Percentiles rank a stretch among this genome's conserved stretches.
Conservation (phyloP, 92 coral and sea anemone genomes). For the Epizoanthus illoricatus region DNA sequence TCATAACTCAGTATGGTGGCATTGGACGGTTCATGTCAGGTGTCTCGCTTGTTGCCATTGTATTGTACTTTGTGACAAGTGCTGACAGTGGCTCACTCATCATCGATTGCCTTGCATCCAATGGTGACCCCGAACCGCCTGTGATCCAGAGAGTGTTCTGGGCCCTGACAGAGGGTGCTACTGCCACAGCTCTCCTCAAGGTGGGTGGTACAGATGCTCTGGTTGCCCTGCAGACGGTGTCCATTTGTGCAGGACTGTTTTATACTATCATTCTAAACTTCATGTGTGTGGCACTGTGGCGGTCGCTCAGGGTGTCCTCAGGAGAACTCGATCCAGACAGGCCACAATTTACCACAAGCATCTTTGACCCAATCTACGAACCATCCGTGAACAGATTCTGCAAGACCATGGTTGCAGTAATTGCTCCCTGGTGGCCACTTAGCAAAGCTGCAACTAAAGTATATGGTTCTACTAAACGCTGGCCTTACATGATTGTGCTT, state of each 20-base stretch:
- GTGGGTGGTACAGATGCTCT: slow-evolving; percentile 72
- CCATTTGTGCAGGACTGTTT: slow-evolving; percentile 69
- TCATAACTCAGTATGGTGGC: slow-evolving; percentile 75
- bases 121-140: slow-evolving; percentile 90
- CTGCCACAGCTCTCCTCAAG: slow-evolving; percentile 73
- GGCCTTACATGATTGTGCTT: slow-evolving; percentile 68
- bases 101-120: slow-evolving; percentile 87
- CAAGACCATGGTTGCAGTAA: slow-evolving; percentile 52
- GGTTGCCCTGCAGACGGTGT: slow-evolving; percentile 70
- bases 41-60: slow-evolving; percentile 68
- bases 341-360: slow-evolving; percentile 67
- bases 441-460: slow-evolving; percentile 81
- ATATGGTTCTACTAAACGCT: slow-evolving; percentile 34
- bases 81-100: slow-evolving; percentile 92
- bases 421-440: slow-evolving; percentile 83
- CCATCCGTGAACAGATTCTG: slow-evolving; percentile 41
- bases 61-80: slow-evolving; percentile 88
- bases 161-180: slow-evolving; percentile 78
- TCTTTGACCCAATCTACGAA: slow-evolving; percentile 64
- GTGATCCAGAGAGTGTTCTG: slow-evolving; percentile 86
- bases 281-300: slow-evolving; percentile 79
- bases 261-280: slow-evolving; percentile 68
- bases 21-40: slow-evolving; percentile 65
- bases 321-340: slow-evolving; percentile 66
- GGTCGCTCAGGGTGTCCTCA: slow-evolving; percentile 57